Conservation (phyloP, 2,888 invertebrate genomes). For the Mythimna albipuncta region DNA sequence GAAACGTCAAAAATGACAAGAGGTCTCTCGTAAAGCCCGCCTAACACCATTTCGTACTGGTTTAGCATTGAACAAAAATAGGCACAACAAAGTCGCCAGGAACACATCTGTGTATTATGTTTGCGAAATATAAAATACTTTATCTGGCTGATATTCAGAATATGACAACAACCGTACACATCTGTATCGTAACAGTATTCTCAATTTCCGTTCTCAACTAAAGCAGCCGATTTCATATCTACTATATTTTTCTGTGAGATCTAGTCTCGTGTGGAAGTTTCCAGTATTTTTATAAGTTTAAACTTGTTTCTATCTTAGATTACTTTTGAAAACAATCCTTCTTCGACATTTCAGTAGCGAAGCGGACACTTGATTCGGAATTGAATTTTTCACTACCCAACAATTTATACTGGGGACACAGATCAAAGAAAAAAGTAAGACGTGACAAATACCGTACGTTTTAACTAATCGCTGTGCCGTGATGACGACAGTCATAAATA, state of each 20-base stretch:
- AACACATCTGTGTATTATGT: neutral
- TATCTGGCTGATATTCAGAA: constrained; percentile 1
- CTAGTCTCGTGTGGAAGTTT: constrained; percentile 20
- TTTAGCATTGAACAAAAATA: neutral
- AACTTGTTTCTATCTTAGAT: constrained; percentile 44
- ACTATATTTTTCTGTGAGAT: constrained; percentile 16
- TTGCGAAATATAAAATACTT: constrained; percentile 2
- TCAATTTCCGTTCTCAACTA: constrained; percentile 16
- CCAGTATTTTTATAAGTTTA: constrained; percentile 45
- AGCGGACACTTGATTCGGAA: constrained; percentile 36
- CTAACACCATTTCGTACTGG: neutral
- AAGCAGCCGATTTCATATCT: constrained; percentile 18
- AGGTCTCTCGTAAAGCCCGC: neutral
- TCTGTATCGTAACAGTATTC: constrained; percentile 14
- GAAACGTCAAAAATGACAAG: neutral
- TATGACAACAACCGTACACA: constrained; percentile 3
- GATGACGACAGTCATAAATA: too few relatives aligned
- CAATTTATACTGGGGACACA: constrained; percentile 8
- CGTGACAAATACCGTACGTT: neutral
- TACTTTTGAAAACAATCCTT: constrained; percentile 43
- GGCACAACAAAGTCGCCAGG: neutral
- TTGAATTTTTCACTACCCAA: constrained; percentile 41
- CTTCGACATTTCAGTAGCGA: constrained; percentile 36
- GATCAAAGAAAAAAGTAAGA: constrained; percentile 9
- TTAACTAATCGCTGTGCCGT: too few relatives aligned